These are phyloP conservation scores for Graphium colonna DNA, from an alignment of 2,888 invertebrate genomes.

Conservation along the genomic window DNA sequence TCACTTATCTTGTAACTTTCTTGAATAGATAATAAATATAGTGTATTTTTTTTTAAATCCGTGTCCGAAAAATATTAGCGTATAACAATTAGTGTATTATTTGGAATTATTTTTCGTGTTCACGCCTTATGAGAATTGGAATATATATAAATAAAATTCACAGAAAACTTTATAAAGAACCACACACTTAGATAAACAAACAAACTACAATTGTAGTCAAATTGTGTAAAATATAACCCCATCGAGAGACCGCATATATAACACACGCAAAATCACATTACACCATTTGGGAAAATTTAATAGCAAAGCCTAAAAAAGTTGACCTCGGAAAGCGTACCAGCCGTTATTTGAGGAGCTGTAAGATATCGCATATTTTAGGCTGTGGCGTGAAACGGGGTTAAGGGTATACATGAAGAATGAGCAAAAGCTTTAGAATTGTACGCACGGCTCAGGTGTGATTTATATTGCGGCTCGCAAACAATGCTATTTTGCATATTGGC, in stretches of 20 bases:
- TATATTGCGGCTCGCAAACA: conserved; percentile 73
- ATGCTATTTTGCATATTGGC: conserved; percentile 57
- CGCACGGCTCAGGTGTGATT: conserved; percentile 55
- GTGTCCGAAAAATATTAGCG: too few species aligned
- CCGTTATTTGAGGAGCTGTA: conserved; percentile 15
- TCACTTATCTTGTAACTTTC: background rate
- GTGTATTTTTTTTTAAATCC: too few species aligned
- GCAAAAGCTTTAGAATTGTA: conserved; percentile 44
- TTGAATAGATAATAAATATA: background rate
- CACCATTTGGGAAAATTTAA: conserved; percentile 14
- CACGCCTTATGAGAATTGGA: too few species aligned
- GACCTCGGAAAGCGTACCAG: conserved; percentile 11
- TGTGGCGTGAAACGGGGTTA: conserved; percentile 40
- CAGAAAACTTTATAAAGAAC: too few species aligned
- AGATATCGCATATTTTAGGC: conserved; percentile 30
- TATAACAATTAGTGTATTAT: too few species aligned
- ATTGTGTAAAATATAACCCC: background rate
- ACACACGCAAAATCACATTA: background rate
- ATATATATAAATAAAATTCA: too few species aligned
- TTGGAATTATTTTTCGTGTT: too few species aligned
- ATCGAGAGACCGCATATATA: conserved; percentile 3
- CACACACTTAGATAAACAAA: conserved; percentile 3
- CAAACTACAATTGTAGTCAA: background rate
- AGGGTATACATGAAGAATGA: conserved; percentile 44
- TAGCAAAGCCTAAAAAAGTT: conserved; percentile 24